A percentile compares a stretch with the other conserved stretches of the same genome.
These are phyloP conservation scores for Philotrypesis tridentata DNA, from an alignment of 1,140 invertebrate species.

Conservation along the genomic window DNA sequence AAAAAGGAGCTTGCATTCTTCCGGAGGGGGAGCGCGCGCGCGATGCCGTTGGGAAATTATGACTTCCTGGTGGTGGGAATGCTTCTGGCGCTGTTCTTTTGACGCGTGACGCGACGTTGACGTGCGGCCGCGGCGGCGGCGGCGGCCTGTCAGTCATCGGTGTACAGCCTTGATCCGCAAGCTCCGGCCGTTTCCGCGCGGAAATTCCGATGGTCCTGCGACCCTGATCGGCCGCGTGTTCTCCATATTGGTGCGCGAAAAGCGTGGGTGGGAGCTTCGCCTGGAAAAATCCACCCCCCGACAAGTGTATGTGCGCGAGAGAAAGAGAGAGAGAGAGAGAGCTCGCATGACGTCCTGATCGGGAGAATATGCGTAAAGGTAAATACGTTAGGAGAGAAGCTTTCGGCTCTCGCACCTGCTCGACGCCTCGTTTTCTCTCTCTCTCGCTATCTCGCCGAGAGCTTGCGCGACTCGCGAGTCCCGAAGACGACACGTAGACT, in stretches of 20 bases:
- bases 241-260: constrained; percentile 13
- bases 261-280: background rate
- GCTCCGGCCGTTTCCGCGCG: background rate
- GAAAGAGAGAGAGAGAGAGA: too few relatives aligned
- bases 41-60: constrained; percentile 52
- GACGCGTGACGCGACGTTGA: constrained; percentile 67
- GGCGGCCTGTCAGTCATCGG: too few relatives aligned
- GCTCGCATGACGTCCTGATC: constrained; percentile 58
- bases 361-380: constrained; percentile 54
- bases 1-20: background rate
- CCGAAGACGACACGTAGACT: too few relatives aligned
- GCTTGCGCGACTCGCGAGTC: too few relatives aligned
- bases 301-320: too few relatives aligned
- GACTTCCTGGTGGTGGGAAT: constrained; percentile 65
- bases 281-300: background rate
- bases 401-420: constrained; percentile 4
- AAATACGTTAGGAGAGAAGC: constrained; percentile 32
- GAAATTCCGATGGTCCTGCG: background rate
- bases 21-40: background rate
- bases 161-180: too few relatives aligned
- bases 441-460: background rate
- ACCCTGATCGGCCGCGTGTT: constrained; percentile 33
- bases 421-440: background rate
- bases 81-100: constrained; percentile 66
- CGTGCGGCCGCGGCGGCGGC: too few relatives aligned